These are phyloP conservation scores for Drosophila quinaria DNA, from an alignment of 2,888 invertebrate species.

Conservation along the genomic window DNA sequence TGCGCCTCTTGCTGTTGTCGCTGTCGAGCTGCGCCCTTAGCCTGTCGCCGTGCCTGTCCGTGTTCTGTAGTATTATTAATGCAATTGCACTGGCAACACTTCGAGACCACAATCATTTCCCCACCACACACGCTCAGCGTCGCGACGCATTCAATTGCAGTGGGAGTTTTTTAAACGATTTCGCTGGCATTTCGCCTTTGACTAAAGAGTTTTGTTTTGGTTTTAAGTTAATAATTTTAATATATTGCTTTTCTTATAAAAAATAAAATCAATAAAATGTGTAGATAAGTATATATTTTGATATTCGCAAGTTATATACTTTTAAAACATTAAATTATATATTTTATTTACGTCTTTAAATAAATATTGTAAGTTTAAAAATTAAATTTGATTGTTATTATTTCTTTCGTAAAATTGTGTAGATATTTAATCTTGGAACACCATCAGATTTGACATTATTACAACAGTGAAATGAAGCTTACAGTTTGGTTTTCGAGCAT, in stretches of 20 bases:
- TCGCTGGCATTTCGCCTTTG: conserved; percentile 19
- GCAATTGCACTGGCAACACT: conserved; percentile 57
- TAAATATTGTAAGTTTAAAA: no score
- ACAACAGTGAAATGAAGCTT: conserved; percentile 27
- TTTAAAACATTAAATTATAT: no score
- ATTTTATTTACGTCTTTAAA: no score
- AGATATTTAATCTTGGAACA: conserved; percentile 18
- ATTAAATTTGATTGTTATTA: no score
- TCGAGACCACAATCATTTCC: conserved; percentile 50
- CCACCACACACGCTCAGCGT: conserved; percentile 18
- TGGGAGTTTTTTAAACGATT: conserved; percentile 11
- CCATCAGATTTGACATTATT: conserved; percentile 7
- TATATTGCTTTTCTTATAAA: no score
- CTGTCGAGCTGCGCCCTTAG: conserved; percentile 8
- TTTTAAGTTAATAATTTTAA: no score
- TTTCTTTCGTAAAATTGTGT: not conserved
- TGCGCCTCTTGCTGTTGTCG: conserved; percentile 12
- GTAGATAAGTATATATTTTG: no score
- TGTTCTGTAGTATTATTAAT: conserved; percentile 67
- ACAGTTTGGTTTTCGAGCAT: conserved; percentile 33
- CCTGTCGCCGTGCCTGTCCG: conserved; percentile 35
- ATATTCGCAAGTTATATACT: no score
- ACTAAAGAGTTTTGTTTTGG: not conserved
- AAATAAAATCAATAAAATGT: not conserved
- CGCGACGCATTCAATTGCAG: conserved; percentile 11